phyloP scores from a whole-genome alignment of 1,140 invertebrate species.

The Diploscapter pachys region DNA sequence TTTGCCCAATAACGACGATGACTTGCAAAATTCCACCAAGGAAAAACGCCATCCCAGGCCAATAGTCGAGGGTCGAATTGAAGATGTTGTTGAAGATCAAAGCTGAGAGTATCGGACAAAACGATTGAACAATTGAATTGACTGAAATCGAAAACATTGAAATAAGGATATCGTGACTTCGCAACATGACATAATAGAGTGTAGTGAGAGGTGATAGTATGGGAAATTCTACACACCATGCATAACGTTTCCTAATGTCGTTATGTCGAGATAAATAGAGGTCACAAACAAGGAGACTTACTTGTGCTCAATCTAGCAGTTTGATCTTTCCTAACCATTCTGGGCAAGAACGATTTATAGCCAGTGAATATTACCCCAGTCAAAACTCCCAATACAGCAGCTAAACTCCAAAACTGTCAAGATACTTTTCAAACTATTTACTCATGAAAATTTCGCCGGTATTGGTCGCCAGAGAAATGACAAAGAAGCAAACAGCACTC shows the following conservation, averaged over 20 bases:
- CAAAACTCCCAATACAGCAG: slow-evolving; percentile 19
- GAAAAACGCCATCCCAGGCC: slow-evolving; percentile 38
- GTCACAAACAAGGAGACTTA: background rate
- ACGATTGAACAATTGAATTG: slow-evolving; percentile 30
- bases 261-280: too few species aligned
- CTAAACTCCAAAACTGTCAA: background rate
- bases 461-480: slow-evolving; percentile 28
- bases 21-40: slow-evolving; percentile 26
- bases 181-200: too few species aligned
- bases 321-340: slow-evolving; percentile 40
- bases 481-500: slow-evolving; percentile 20
- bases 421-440: background rate
- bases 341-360: slow-evolving; percentile 36
- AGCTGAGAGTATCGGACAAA: slow-evolving; percentile 36
- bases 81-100: slow-evolving; percentile 37
- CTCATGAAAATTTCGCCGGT: slow-evolving; percentile 29
- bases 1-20: slow-evolving; percentile 31
- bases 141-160: slow-evolving; percentile 12
- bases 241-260: too few species aligned
- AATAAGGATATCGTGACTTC: background rate
- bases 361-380: slow-evolving; percentile 30
- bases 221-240: too few species aligned
- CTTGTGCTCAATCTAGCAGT: slow-evolving; percentile 30
- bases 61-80: slow-evolving; percentile 29
- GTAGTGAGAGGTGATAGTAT: too few species aligned